Conservation (phyloP, 2,888 invertebrate species). For the Ormyrus nitidulus region DNA sequence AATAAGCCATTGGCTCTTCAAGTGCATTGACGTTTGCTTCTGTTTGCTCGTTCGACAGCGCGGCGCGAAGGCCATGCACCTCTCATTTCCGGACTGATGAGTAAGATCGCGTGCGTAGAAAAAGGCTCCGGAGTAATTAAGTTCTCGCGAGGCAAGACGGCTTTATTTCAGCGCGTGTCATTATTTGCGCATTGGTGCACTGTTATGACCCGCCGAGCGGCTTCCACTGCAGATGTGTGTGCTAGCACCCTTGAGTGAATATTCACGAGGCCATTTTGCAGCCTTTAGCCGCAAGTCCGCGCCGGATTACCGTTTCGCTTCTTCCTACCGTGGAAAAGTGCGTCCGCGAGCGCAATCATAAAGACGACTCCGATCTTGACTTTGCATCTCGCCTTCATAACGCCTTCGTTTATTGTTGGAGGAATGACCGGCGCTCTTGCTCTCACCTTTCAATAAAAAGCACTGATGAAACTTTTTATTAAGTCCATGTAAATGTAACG, state of each 20-base stretch:
- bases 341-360: constrained; percentile 57
- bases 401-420: neutral
- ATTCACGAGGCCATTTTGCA: constrained; percentile 67
- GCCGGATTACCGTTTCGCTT: constrained; percentile 60
- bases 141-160: constrained; percentile 68
- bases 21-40: constrained; percentile 30
- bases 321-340: constrained; percentile 60
- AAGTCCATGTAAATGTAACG: constrained; percentile 28
- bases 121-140: constrained; percentile 70
- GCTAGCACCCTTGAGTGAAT: constrained; percentile 64
- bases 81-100: constrained; percentile 70
- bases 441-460: constrained; percentile 36
- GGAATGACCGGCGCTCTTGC: neutral
- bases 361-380: constrained; percentile 57
- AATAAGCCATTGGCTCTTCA: constrained; percentile 25
- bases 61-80: constrained; percentile 28
- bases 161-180: constrained; percentile 70
- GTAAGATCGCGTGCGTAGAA: constrained; percentile 71
- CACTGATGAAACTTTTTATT: constrained; percentile 48
- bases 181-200: constrained; percentile 73
- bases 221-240: constrained; percentile 6
- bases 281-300: constrained; percentile 50
- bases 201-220: constrained; percentile 65
- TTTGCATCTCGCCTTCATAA: constrained; percentile 35
- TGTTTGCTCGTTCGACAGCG: constrained; percentile 22